Evolutionary conservation across 2,888 invertebrate genomes (phyloP), one percentile per base, ranked within the genome.

Genomic region (Drosophila eohydei): DNA sequence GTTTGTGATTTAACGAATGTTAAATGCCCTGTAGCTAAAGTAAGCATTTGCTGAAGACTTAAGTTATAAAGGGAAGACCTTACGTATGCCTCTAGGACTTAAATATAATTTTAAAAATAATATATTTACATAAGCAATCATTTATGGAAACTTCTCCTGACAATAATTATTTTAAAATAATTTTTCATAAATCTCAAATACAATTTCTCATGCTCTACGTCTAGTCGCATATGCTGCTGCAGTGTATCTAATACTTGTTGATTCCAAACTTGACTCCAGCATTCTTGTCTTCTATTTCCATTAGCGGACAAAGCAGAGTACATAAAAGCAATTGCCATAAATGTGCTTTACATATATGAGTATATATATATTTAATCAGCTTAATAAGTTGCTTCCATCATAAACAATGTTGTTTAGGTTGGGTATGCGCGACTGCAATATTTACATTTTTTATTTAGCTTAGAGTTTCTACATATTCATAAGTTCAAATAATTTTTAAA

Each of bases 361-460:
- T 41, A 16, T 56, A 43, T 52, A 44, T 26, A 46, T 55, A 36
- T 51, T 63, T 70, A 74, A 62, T 74, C 58, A 62, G 55, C 40
- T 40, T 41, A 50, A 36, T 55, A 46, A 14, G 30, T 6, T 14
- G 50, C 41, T 38, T 32, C 7, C 43, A 21, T 30, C 28, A 21
- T 16, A 51, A 21, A 9, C n/a, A 55, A 21, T 16, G 30, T 36
- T 0, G 28, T 12, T 2, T 5, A 14, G 16, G 3, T 32, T n/a
- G 44, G 56, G 28, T 26, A 57, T 40, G 14, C 16, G 1, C 30
- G 58, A 58, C 38, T 30, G 9, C 9, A 7, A 26, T 6, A 30
- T 40, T 30, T 32, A 21, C 41, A 43, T 6, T 30, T n/a, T 46
- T 28, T 30, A 46, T n/a, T n/a, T n/a, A n/a, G 12, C 6, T 36